Conservation (phyloP, 2,797 vertebrate species). For the Lutjanus argentimaculatus region DNA sequence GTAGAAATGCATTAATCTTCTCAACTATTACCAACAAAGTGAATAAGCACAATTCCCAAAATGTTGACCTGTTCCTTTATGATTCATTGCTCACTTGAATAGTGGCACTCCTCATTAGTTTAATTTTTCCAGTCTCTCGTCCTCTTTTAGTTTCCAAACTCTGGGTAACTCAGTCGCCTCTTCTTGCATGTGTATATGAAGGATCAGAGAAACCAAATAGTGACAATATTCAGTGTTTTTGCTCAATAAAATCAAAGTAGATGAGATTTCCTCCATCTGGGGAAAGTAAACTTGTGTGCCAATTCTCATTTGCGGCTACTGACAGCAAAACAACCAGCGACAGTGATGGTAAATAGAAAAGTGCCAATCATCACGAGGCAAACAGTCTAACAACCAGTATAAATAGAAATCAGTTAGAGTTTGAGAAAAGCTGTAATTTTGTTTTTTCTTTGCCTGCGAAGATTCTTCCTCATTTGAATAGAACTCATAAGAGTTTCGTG, state of each 20-base stretch:
- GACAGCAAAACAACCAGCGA: slow-evolving; percentile 42
- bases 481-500: background rate
- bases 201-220: slow-evolving; percentile 39
- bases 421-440: slow-evolving; percentile 23
- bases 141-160: background rate
- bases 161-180: background rate
- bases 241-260: slow-evolving; percentile 47
- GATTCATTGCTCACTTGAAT: background rate
- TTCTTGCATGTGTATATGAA: background rate
- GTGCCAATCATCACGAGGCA: slow-evolving; percentile 49
- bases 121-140: slow-evolving; percentile 5
- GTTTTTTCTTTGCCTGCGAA: background rate
- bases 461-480: slow-evolving; percentile 4
- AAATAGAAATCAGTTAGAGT: slow-evolving; percentile 22
- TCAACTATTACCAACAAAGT: background rate
- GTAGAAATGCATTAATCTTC: background rate
- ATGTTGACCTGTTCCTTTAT: background rate
- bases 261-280: slow-evolving; percentile 64
- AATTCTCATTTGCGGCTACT: slow-evolving; percentile 40
- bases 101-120: background rate
- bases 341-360: slow-evolving; percentile 47
- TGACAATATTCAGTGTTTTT: slow-evolving; percentile 29
- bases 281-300: slow-evolving; percentile 26
- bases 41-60: background rate
- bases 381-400: slow-evolving; percentile 18